phyloP scores from a whole-genome alignment of 2,797 vertebrate species.

The Alcedo atthis region DNA sequence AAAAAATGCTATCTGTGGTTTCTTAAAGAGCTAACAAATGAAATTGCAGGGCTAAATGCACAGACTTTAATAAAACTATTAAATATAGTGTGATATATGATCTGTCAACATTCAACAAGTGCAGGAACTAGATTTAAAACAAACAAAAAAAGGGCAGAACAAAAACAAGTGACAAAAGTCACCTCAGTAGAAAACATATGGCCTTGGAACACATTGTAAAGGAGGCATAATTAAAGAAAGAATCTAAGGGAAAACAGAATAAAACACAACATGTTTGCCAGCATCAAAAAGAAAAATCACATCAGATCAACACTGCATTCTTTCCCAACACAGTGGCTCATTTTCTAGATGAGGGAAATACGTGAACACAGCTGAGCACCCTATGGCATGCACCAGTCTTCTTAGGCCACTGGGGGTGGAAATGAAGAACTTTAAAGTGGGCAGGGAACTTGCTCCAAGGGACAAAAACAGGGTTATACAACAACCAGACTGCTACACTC shows the following conservation, averaged over 20 bases:
- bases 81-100: neutral
- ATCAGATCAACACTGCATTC: neutral
- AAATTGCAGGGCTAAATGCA: neutral
- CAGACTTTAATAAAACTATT: neutral
- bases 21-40: neutral
- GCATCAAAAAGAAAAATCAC: neutral
- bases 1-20: neutral
- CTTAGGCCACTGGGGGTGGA: neutral
- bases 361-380: neutral
- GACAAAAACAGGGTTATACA: neutral
- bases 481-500: neutral
- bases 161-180: slow-evolving; percentile 18
- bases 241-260: neutral
- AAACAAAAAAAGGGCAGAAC: neutral
- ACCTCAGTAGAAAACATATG: neutral
- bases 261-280: neutral
- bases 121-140: neutral
- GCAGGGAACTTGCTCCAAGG: neutral
- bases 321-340: neutral
- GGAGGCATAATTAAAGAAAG: neutral
- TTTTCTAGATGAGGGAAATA: neutral
- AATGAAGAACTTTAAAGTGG: neutral
- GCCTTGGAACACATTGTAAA: neutral
- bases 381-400: neutral
- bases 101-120: neutral